Evolutionary conservation across 2,113 vertebrate genomes (phyloP).

Genomic region (Solenodon paradoxus): DNA sequence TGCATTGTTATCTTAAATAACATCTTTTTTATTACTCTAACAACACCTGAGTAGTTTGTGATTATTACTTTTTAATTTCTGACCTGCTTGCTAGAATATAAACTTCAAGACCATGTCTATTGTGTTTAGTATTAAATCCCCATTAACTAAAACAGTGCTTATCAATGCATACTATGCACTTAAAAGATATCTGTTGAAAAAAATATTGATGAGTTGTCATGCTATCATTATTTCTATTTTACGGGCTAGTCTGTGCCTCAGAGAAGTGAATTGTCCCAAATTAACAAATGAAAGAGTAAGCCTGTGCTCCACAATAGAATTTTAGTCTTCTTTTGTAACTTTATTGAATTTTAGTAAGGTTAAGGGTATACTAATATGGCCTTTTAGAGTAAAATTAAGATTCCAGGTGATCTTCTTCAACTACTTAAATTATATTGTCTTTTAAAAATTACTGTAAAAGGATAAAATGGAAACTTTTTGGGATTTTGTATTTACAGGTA

Average conservation of each 20-base stretch:
- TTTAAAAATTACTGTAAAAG: conserved; percentile 10
- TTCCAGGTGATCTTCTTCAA: neutral
- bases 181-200: conserved; percentile 19
- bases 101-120: neutral
- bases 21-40: conserved; percentile 26
- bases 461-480: conserved; percentile 26
- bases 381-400: conserved; percentile 30
- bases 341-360: neutral
- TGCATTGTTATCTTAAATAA: neutral
- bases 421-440: neutral
- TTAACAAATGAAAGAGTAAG: neutral
- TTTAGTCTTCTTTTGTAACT: neutral
- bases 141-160: neutral
- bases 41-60: neutral
- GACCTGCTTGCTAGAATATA: conserved; percentile 4
- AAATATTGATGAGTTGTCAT: conserved; percentile 2
- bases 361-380: neutral
- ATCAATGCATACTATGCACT: neutral
- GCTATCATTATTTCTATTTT: neutral
- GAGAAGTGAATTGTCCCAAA: neutral
- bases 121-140: neutral
- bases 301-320: neutral
- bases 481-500: conserved; percentile 83
- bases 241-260: neutral
- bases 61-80: conserved; percentile 30